Conservation (phyloP, 2,797 vertebrate species). For the Glossophaga mutica region DNA sequence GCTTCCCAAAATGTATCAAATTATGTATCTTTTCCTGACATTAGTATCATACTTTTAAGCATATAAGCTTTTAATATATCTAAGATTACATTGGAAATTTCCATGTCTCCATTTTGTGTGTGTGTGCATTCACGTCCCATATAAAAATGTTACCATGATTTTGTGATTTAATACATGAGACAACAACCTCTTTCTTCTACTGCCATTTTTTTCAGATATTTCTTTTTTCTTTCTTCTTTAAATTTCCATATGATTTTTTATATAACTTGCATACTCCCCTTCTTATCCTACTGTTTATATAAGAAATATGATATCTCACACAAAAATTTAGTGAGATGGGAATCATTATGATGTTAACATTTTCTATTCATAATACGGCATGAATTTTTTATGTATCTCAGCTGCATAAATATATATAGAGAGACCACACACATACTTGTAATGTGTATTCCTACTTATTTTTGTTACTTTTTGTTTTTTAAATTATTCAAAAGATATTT, state of each 20-base stretch:
- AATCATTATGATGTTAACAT: neutral
- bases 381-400: neutral
- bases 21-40: neutral
- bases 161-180: neutral
- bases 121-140: neutral
- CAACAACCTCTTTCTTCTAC: neutral
- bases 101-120: neutral
- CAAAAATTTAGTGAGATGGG: neutral
- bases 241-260: neutral
- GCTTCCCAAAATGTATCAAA: neutral
- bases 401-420: neutral
- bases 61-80: neutral
- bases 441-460: neutral
- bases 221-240: neutral
- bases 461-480: neutral
- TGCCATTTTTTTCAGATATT: neutral
- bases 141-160: neutral
- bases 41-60: neutral
- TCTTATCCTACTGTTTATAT: neutral
- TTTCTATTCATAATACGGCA: neutral
- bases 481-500: neutral
- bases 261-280: neutral
- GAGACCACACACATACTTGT: neutral
- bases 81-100: neutral
- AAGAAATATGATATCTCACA: neutral